Base-by-base conservation (phyloP, 2,888 invertebrate species). In the Patella caerulea region DNA sequence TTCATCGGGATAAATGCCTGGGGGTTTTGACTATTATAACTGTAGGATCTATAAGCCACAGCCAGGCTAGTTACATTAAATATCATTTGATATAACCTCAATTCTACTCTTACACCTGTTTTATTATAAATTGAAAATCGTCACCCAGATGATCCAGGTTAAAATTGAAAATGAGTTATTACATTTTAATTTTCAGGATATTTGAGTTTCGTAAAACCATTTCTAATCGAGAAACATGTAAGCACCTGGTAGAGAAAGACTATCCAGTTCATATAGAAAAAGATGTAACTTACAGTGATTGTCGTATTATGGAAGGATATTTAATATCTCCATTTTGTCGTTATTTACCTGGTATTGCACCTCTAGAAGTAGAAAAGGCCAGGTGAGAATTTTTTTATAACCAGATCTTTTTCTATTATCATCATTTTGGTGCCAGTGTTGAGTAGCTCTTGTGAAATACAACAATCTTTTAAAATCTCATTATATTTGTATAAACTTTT, bases 141-240 rank as follows among this genome's bases (percentile, higher is more conserved):
- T 56, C 4, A 56, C 5, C 17, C 17, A 1, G 4, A 7, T 56
- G 0, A 56, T 17, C 17, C 17, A 1, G 4, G 17, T 9, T 56
- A 56, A 56, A 56, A n/a, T n/a, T 56, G 56, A 17, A 17, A 17
- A 56, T 15, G 56, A 7, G 56, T 59, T 71, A 54, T 79, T 12
- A 17, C 7, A 59, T 59, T 29, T 17, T 76, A 70, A 59, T 89
- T 94, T 94, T 86, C 93, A 97, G 97, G 93, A 94, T 98, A 91
- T 96, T 98, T 92, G 95, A 96, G 91, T 97, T 98, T 91, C 93
- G 97, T 82, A 97, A 97, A 94, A 93, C 96, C 75, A 95, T 98
- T 74, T 95, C 96, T 1, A 94, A 95, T 89, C 94, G 98, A 84
- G 95, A 96, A 85, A 93, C 94, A 83, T 98, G 97, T 92, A 95